Percentiles rank a stretch among this genome's conserved stretches.
These are phyloP conservation scores for Gymnoscelis rufifasciata DNA, from an alignment of 2,888 invertebrate species.

Conservation along the genomic window DNA sequence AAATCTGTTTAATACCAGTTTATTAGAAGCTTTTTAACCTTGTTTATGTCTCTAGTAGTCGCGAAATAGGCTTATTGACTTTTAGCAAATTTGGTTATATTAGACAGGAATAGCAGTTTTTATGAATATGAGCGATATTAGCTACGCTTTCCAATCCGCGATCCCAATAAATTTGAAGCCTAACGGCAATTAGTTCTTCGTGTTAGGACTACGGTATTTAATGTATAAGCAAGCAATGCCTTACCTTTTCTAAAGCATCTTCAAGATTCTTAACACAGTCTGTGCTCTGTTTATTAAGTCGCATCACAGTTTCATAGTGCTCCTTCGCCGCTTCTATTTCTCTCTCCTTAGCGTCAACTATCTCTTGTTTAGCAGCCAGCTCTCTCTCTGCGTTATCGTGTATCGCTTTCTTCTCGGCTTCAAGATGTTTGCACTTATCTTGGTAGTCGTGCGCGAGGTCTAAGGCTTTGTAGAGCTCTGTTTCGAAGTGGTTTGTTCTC, in stretches of 20 bases:
- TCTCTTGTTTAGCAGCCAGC: conserved; percentile 41
- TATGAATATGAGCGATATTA: too few relatives aligned
- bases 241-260: conserved; percentile 75
- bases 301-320: conserved; percentile 68
- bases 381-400: conserved; percentile 58
- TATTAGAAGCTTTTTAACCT: too few relatives aligned
- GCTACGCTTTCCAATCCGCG: too few relatives aligned
- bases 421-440: conserved; percentile 80
- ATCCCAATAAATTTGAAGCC: too few relatives aligned
- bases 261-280: conserved; percentile 81
- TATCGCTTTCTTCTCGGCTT: conserved; percentile 64
- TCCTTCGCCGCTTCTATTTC: conserved; percentile 69
- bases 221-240: too few relatives aligned
- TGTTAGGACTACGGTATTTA: too few relatives aligned
- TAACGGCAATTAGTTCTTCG: too few relatives aligned
- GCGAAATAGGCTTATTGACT: too few relatives aligned
- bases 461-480: conserved; percentile 85
- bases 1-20: too few relatives aligned
- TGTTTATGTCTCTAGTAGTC: too few relatives aligned
- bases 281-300: conserved; percentile 77
- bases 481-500: conserved; percentile 81
- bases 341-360: conserved; percentile 50
- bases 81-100: too few relatives aligned
- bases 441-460: conserved; percentile 84
- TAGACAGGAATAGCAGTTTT: too few relatives aligned